Conservation (phyloP, 2,113 vertebrate species). For the Pundamilia nyererei region DNA sequence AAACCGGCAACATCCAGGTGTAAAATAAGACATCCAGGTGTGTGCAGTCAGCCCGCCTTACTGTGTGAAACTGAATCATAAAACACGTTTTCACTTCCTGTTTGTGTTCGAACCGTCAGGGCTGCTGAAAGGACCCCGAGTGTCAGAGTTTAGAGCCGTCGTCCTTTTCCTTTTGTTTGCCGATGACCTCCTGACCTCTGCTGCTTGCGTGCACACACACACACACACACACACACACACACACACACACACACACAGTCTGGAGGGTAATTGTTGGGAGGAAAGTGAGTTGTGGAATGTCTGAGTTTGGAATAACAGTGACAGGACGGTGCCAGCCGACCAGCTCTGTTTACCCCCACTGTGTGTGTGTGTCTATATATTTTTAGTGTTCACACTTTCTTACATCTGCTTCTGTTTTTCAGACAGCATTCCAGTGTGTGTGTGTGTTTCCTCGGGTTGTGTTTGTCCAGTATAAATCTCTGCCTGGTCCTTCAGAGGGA, state of each 20-base stretch:
- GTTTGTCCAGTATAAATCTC: conserved; percentile 38
- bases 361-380: background rate
- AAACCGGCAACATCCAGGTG: background rate
- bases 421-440: background rate
- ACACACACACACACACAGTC: background rate
- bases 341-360: conserved; percentile 8
- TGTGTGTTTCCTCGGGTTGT: conserved; percentile 7
- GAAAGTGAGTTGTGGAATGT: conserved; percentile 36
- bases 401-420: conserved; percentile 16
- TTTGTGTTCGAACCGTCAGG: background rate
- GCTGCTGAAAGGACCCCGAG: background rate
- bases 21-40: background rate
- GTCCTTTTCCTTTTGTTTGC: background rate
- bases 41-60: background rate
- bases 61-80: background rate
- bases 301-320: conserved; percentile 34
- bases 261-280: background rate
- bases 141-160: background rate
- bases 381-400: conserved; percentile 2
- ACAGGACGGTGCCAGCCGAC: background rate
- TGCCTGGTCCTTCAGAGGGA: background rate
- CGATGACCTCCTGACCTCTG: conserved; percentile 1
- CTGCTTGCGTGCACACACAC: background rate
- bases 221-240: background rate
- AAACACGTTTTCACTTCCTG: background rate